phyloP scores from a whole-genome alignment of 2,797 vertebrate genomes.

The Stomatorhinus walkeri region DNA sequence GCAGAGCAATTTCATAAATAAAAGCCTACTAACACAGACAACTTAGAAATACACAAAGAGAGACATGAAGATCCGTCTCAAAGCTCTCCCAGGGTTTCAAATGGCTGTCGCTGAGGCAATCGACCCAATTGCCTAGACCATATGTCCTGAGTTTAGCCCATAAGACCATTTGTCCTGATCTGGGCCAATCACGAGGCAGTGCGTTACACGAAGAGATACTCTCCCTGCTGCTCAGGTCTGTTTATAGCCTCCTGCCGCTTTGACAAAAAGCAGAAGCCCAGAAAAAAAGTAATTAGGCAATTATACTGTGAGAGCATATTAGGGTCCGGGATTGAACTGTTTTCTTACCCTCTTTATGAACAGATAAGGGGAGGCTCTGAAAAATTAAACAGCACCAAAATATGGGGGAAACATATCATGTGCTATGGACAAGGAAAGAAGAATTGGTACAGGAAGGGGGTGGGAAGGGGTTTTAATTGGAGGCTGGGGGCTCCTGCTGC shows the following conservation, averaged over 20 bases:
- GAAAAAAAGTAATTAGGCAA: constrained; percentile 70
- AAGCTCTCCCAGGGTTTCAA: constrained; percentile 4
- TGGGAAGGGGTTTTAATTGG: constrained; percentile 10
- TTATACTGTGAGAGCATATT: constrained; percentile 55
- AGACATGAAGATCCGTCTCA: constrained; percentile 33
- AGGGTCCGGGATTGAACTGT: constrained; percentile 54
- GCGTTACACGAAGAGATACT: constrained; percentile 53
- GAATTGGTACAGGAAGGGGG: constrained; percentile 26
- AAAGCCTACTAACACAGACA: neutral
- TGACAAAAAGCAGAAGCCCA: constrained; percentile 65
- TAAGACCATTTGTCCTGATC: constrained; percentile 30
- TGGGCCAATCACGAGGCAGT: constrained; percentile 47
- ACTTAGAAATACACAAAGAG: neutral
- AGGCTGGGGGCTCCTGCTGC: neutral
- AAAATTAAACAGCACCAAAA: constrained; percentile 36
- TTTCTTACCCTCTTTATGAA: constrained; percentile 58
- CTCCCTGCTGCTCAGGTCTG: constrained; percentile 47
- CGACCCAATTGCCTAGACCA: constrained; percentile 64
- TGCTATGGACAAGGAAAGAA: constrained; percentile 18
- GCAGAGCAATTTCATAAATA: neutral
- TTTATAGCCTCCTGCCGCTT: constrained; percentile 58
- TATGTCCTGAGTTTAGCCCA: constrained; percentile 57
- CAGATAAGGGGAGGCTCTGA: constrained; percentile 51
- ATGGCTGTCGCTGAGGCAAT: constrained; percentile 16
- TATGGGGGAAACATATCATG: constrained; percentile 34